Conservation (phyloP, 2,113 vertebrate species). For the Tetrax tetrax region DNA sequence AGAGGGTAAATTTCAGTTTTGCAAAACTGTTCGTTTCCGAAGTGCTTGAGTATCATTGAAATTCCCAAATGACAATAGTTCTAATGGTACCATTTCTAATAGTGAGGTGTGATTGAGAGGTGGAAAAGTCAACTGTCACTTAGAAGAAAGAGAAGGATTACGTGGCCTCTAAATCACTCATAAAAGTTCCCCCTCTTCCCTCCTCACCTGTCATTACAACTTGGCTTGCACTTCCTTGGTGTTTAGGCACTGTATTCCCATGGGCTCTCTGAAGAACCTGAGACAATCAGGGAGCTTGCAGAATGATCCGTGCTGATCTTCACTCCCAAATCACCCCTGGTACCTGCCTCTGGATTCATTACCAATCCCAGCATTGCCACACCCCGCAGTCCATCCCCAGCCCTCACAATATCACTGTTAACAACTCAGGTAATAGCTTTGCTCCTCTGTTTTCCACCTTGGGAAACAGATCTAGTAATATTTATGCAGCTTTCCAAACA, state of each 20-base stretch:
- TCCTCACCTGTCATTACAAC: background rate
- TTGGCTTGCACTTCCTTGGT: background rate
- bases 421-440: background rate
- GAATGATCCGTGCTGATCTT: background rate
- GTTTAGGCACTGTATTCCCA: background rate
- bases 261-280: background rate
- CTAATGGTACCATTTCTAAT: background rate
- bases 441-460: background rate
- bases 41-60: rapidly evolving
- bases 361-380: background rate
- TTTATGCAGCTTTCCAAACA: background rate
- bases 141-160: background rate
- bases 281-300: background rate
- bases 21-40: background rate
- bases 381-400: background rate
- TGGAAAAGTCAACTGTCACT: background rate
- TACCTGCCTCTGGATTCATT: background rate
- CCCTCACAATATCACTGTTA: rapidly evolving
- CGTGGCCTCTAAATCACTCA: background rate
- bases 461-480: background rate
- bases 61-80: rapidly evolving
- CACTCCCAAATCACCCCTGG: background rate
- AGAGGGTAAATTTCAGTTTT: background rate
- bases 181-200: background rate
- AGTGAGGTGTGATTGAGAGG: background rate